Conservation (phyloP, 2,888 invertebrate genomes). For the Halictus ligatus region DNA sequence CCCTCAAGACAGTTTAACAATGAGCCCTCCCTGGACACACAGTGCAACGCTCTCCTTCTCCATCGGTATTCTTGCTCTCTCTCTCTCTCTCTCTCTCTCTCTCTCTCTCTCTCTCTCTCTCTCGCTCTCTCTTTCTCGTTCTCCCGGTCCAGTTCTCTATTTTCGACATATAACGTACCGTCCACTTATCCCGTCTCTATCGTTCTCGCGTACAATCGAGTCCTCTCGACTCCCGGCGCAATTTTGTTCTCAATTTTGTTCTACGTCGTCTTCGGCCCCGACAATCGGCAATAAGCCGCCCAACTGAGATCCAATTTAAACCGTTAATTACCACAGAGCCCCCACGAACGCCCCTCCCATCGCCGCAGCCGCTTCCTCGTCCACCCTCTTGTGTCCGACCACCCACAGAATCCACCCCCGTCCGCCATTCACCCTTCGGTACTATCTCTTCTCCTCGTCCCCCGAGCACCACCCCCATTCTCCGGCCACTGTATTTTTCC, state of each 20-base stretch:
- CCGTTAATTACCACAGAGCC: slow-evolving; percentile 77
- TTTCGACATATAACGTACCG: slow-evolving; percentile 59
- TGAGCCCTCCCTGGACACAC: slow-evolving; percentile 58
- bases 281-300: slow-evolving; percentile 76
- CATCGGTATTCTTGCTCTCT: slow-evolving; percentile 37
- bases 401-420: slow-evolving; percentile 33
- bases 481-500: slow-evolving; percentile 76
- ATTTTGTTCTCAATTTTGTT: slow-evolving; percentile 78
- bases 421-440: slow-evolving; percentile 50
- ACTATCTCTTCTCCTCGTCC: slow-evolving; percentile 49
- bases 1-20: slow-evolving; percentile 71
- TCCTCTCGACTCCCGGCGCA: slow-evolving; percentile 68
- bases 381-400: slow-evolving; percentile 43
- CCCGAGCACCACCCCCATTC: slow-evolving; percentile 44
- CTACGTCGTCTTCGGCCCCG: slow-evolving; percentile 72
- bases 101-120: slow-evolving; percentile 36
- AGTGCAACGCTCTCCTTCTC: slow-evolving; percentile 52
- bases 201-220: slow-evolving; percentile 62
- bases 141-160: slow-evolving; percentile 37
- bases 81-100: slow-evolving; percentile 4
- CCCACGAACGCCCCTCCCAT: slow-evolving; percentile 22
- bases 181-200: slow-evolving; percentile 64
- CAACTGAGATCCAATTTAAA: slow-evolving; percentile 79
- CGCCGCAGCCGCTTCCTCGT: slow-evolving; percentile 13
- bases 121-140: slow-evolving; percentile 21